Conservation (phyloP, 2,113 vertebrate genomes). For the Eulemur macaco region DNA sequence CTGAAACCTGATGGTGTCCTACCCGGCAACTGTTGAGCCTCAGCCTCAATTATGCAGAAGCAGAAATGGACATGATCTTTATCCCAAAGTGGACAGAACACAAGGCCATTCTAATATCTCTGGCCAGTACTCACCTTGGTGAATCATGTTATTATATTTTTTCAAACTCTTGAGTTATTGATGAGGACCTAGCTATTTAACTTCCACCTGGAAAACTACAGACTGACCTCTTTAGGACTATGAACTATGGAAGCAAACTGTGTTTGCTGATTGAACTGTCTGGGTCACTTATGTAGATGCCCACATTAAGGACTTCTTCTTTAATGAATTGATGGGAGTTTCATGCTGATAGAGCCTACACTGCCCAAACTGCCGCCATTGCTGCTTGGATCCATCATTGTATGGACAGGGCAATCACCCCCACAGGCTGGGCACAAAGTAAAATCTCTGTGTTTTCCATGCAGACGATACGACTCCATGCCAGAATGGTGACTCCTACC, state of each 20-base stretch:
- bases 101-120: neutral
- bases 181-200: neutral
- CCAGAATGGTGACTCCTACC: neutral
- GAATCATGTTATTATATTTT: neutral
- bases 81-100: neutral
- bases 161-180: neutral
- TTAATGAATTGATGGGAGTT: neutral
- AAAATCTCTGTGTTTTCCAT: neutral
- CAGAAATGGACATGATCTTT: neutral
- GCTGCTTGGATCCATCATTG: neutral
- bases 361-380: neutral
- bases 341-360: neutral
- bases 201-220: neutral
- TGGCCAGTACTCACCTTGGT: neutral
- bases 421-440: neutral
- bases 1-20: neutral
- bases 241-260: neutral
- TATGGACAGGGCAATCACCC: neutral
- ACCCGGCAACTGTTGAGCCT: neutral
- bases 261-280: neutral
- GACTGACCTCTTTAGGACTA: neutral
- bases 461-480: neutral
- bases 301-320: neutral
- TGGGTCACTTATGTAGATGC: neutral
- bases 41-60: neutral